These are phyloP conservation scores for Eurytoma californica DNA, from an alignment of 2,888 invertebrate species.

Conservation along the genomic window DNA sequence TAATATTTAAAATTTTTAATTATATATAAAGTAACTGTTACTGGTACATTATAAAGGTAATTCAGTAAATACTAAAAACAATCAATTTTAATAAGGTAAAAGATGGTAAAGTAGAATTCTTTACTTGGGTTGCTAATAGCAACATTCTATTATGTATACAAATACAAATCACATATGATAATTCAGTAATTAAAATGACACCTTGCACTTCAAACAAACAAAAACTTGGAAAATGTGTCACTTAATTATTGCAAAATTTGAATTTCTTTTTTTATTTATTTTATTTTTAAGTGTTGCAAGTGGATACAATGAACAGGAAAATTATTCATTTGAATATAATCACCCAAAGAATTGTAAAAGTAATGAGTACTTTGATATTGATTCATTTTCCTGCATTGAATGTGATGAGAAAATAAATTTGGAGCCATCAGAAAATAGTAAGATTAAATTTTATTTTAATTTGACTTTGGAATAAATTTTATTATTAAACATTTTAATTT, in stretches of 20 bases:
- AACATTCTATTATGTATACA: constrained; percentile 47
- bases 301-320: constrained; percentile 43
- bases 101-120: constrained; percentile 53
- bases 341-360: constrained; percentile 71
- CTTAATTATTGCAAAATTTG: constrained; percentile 27
- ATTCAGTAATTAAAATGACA: constrained; percentile 30
- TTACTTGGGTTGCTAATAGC: constrained; percentile 45
- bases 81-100: constrained; percentile 3
- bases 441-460: constrained; percentile 3
- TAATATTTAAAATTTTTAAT: too few species aligned
- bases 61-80: too few species aligned
- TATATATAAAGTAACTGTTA: too few species aligned
- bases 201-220: background rate
- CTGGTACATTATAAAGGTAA: too few species aligned
- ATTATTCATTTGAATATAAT: constrained; percentile 62
- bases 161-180: constrained; percentile 33
- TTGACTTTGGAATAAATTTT: background rate
- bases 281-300: constrained; percentile 16
- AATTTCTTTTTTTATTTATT: constrained; percentile 24
- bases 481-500: constrained; percentile 33
- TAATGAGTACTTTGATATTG: constrained; percentile 76
- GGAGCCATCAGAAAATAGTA: constrained; percentile 70
- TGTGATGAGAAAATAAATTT: constrained; percentile 74
- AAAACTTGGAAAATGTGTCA: constrained; percentile 37
- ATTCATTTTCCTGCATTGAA: constrained; percentile 75